These are phyloP conservation scores for Amphiprion percula DNA, from an alignment of 2,113 vertebrate genomes.

Conservation along the genomic window DNA sequence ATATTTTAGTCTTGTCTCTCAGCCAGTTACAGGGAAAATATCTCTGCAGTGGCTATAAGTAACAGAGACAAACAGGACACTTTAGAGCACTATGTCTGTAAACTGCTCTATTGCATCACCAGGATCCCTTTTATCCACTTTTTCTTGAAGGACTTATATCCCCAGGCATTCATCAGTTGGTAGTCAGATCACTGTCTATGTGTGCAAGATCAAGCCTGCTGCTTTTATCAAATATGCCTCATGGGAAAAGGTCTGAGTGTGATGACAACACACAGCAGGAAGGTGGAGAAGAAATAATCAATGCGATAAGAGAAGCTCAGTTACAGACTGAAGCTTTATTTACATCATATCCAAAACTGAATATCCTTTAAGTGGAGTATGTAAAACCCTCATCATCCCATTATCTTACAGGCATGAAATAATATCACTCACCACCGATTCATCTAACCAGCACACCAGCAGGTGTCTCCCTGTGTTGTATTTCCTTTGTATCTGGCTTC, in stretches of 20 bases:
- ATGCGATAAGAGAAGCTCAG: background rate
- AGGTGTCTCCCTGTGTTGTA: background rate
- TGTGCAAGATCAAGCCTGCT: slow-evolving; percentile 17
- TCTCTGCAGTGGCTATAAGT: too few species aligned
- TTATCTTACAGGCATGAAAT: too few species aligned
- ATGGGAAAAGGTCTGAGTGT: background rate
- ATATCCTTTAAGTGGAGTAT: too few species aligned
- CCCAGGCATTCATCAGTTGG: background rate
- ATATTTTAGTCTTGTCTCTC: background rate
- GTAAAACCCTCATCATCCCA: too few species aligned
- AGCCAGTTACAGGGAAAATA: too few species aligned
- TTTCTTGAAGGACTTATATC: background rate
- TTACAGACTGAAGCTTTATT: slow-evolving; percentile 6
- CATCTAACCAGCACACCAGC: background rate
- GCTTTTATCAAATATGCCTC: slow-evolving; percentile 7
- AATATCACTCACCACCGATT: background rate
- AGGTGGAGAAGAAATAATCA: slow-evolving; percentile 3
- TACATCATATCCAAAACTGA: background rate
- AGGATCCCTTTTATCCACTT: background rate
- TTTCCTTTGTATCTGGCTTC: background rate
- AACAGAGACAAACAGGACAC: too few species aligned
- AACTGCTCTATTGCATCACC: background rate
- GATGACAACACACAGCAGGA: slow-evolving; percentile 24
- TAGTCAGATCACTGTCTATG: background rate
- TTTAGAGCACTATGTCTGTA: too few species aligned